Conservation (phyloP, 2,113 vertebrate species). For the Elephas maximus region DNA sequence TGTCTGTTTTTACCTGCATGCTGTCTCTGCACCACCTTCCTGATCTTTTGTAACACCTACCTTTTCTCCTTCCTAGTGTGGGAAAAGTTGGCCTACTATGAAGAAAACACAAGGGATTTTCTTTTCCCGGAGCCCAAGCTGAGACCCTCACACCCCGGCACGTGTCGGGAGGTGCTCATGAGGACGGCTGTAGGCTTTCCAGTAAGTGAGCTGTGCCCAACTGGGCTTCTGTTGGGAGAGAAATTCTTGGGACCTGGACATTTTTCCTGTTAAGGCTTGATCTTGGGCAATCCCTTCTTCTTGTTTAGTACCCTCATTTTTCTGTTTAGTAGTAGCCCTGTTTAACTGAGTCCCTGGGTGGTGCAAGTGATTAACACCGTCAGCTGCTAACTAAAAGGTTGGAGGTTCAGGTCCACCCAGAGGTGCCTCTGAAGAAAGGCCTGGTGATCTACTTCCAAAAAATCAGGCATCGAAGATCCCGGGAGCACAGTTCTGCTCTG, state of each 20-base stretch:
- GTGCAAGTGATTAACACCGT: background rate
- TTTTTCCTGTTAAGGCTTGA: background rate
- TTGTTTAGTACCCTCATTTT: background rate
- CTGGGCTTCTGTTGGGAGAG: background rate
- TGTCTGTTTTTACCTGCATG: background rate
- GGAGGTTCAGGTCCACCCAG: background rate
- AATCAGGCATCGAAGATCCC: background rate
- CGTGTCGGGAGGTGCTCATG: slow-evolving; percentile 90
- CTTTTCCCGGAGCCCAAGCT: slow-evolving; percentile 91
- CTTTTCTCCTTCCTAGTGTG: slow-evolving; percentile 74
- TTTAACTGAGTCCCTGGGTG: background rate
- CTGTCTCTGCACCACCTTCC: background rate
- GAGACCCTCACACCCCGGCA: slow-evolving; percentile 85
- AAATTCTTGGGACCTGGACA: background rate
- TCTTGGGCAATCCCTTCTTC: background rate
- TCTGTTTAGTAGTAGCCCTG: background rate
- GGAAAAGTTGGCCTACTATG: slow-evolving; percentile 88
- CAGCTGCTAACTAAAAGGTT: background rate
- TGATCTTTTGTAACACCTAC: background rate
- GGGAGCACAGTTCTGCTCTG: background rate
- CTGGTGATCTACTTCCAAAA: background rate
- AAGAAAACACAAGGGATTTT: slow-evolving; percentile 89
- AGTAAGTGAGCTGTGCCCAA: slow-evolving; percentile 82
- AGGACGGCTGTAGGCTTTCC: slow-evolving; percentile 86
- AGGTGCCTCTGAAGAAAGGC: background rate